phyloP scores from a whole-genome alignment of 2,113 vertebrate species.

The Myrmophylax atrothorax region DNA sequence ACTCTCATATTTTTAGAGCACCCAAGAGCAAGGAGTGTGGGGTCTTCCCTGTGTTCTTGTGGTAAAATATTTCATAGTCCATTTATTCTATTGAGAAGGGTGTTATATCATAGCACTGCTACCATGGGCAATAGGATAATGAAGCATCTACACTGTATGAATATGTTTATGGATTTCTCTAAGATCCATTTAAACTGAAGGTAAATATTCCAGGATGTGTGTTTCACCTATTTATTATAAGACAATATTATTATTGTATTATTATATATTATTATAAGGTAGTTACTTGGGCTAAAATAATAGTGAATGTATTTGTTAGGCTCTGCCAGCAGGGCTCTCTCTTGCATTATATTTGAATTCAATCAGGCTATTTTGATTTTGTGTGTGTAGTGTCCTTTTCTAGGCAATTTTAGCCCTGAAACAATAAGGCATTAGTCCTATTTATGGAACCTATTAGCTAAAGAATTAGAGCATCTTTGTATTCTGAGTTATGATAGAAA shows the following conservation, averaged over 20 bases:
- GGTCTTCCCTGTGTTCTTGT: not conserved
- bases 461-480: not conserved
- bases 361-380: slow-evolving; percentile 10
- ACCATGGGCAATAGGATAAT: not conserved
- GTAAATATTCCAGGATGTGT: not conserved
- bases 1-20: not conserved
- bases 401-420: slow-evolving; percentile 29
- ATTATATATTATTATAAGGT: not conserved
- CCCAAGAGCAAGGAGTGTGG: not conserved
- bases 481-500: not conserved
- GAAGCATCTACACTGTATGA: not conserved
- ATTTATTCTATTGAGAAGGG: not conserved
- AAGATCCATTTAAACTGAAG: not conserved
- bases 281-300: not conserved
- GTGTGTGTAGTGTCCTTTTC: not conserved
- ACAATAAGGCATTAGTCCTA: not conserved
- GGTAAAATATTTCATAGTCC: not conserved
- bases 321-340: slow-evolving; percentile 74
- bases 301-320: slow-evolving; percentile 42
- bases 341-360: slow-evolving; percentile 69
- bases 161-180: not conserved
- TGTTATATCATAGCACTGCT: not conserved
- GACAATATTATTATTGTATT: too few relatives aligned
- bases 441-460: not conserved
- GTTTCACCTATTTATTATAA: not conserved